phyloP scores from a whole-genome alignment of 1,140 invertebrate species.

The Battus philenor region DNA sequence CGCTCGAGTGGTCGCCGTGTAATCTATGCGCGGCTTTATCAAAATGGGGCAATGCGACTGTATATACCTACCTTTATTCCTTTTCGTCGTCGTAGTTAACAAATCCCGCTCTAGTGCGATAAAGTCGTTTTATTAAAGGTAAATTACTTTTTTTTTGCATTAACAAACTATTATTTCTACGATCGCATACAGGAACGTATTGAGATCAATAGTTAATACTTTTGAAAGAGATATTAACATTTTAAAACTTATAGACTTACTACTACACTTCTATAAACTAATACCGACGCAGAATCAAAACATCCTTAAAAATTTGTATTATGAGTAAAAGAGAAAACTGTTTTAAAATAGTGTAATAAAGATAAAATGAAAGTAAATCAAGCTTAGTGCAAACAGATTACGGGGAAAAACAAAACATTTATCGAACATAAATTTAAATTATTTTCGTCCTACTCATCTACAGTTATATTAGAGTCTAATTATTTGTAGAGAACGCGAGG shows the following conservation, averaged over 20 bases:
- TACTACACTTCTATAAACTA: too few relatives aligned
- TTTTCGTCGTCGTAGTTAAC: constrained; percentile 39
- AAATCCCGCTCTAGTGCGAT: constrained; percentile 42
- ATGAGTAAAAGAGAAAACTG: too few relatives aligned
- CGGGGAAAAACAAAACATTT: not conserved
- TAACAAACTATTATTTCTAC: not conserved
- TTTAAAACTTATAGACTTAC: too few relatives aligned
- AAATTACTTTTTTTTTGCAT: constrained; percentile 12
- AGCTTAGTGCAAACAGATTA: not conserved
- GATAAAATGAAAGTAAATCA: not conserved
- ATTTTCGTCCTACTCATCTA: not conserved
- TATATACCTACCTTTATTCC: constrained; percentile 36
- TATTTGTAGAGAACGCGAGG: not conserved
- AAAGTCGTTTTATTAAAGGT: constrained; percentile 42
- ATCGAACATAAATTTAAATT: not conserved
- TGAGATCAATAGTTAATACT: too few relatives aligned
- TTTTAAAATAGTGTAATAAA: too few relatives aligned
- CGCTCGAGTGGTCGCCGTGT: constrained; percentile 49
- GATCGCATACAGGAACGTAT: too few relatives aligned
- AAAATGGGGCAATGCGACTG: constrained; percentile 67
- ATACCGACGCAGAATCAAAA: too few relatives aligned
- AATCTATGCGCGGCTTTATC: constrained; percentile 65
- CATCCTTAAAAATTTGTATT: too few relatives aligned
- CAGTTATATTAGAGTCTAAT: constrained; percentile 5
- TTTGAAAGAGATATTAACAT: too few relatives aligned